Conservation (phyloP, 2,797 vertebrate species). For the Coreius guichenoti region DNA sequence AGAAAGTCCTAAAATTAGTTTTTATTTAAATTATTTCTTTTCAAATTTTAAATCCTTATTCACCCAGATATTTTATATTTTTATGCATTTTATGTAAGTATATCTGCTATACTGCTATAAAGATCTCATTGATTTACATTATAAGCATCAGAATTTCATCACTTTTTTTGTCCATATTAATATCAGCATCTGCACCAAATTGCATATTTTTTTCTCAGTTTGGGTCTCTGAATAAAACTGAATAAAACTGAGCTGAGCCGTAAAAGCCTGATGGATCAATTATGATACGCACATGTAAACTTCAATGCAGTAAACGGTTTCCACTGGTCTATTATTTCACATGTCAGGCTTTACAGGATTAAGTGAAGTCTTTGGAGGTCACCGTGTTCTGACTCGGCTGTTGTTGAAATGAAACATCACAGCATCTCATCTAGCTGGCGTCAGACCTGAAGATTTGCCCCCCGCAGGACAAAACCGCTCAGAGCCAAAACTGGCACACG, state of each 20-base stretch:
- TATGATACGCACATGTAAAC: neutral
- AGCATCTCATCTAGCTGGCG: slow-evolving; percentile 68
- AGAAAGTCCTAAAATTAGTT: too few relatives aligned
- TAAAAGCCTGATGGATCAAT: neutral
- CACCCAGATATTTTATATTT: too few relatives aligned
- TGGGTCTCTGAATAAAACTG: neutral
- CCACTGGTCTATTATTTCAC: too few relatives aligned
- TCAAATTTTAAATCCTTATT: too few relatives aligned
- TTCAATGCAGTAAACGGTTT: neutral
- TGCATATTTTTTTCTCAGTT: neutral
- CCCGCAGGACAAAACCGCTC: slow-evolving; percentile 74
- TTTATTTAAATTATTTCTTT: too few relatives aligned
- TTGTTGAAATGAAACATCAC: slow-evolving; percentile 78
- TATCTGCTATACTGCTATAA: neutral
- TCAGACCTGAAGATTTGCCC: slow-evolving; percentile 78
- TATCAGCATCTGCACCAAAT: neutral
- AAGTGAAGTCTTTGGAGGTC: neutral
- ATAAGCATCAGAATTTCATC: neutral
- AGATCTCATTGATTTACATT: neutral
- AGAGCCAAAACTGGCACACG: slow-evolving; percentile 70
- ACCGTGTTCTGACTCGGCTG: slow-evolving; percentile 62
- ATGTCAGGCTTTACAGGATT: neutral
- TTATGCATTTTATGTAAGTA: too few relatives aligned
- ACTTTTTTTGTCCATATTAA: neutral
- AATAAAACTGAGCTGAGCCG: neutral